Evolutionary conservation across 2,797 vertebrate species (phyloP), one percentile per base, ranked within the genome.

Genomic region (Hypotaenidia philippensis): DNA sequence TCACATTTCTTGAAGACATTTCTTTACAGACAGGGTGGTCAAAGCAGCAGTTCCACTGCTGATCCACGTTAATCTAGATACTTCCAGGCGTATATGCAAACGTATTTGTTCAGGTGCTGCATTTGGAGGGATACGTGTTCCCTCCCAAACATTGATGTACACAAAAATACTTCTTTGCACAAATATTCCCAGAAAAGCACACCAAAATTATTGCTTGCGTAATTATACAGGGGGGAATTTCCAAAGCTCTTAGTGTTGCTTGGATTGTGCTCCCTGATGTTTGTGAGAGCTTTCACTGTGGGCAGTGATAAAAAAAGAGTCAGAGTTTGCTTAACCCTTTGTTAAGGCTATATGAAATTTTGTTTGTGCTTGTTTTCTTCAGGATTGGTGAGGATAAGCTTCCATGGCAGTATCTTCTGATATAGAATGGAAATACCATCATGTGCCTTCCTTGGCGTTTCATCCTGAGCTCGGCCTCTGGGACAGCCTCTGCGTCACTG

Each of bases 71-170:
- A 40, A 49, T 83, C 78, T 83, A 15, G 76, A 23, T 83, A 45
- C 86, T 92, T 70, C 56, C 76, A 69, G 78, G 32, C 6, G 56
- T 83, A 45, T 9, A n/a, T 27, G 29, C 63, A 70, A 83, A 64
- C 2, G 0, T 77, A 32, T 90, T 87, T 93, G 52, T 93, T 93
- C 74, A 89, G 78, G 92, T 91, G 84, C 38, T 56, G n/a, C 55
- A 25, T 87, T 93, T 12, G 23, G 68, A 55, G 20, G 16, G 65
- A 13, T 45, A 25, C 29, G 11, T 5, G 22, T 21, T 75, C n/a
- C 6, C 11, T 80, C 52, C 34, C 10, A 89, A 91, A 72, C 34
- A 52, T 27, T 59, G 44, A 40, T 65, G 38, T 69, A 52, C 32
- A 47, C 60, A 45, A 44, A 80, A 83, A 55, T 60, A 31, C 19